Conservation (phyloP, 2,797 vertebrate species). For the Molossus alvarezi region DNA sequence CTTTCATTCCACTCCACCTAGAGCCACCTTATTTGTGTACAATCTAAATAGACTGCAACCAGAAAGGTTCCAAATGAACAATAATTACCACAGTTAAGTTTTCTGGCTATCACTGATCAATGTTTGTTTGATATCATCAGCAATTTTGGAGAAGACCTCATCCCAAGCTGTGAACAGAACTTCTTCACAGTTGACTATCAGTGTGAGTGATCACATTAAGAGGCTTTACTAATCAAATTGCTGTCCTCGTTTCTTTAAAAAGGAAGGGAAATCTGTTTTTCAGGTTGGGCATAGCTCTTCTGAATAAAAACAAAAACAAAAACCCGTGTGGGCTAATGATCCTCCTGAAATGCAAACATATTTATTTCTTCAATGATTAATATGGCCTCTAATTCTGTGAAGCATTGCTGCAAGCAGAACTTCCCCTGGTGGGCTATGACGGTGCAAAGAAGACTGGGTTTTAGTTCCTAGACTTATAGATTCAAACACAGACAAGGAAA, state of each 20-base stretch:
- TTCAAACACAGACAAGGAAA: background rate
- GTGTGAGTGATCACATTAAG: background rate
- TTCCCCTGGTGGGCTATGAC: background rate
- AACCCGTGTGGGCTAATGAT: background rate
- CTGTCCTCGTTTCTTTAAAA: background rate
- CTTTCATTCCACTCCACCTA: background rate
- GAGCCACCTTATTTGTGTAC: background rate
- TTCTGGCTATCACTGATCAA: background rate
- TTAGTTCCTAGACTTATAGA: background rate
- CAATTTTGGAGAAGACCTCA: background rate
- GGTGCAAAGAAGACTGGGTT: background rate
- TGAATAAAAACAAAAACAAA: background rate
- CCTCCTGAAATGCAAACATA: background rate
- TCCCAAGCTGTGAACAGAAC: background rate
- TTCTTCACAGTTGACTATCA: background rate
- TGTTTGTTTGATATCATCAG: background rate
- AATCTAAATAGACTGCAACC: background rate
- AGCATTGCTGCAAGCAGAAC: background rate
- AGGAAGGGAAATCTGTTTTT: background rate
- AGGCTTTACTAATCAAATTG: background rate
- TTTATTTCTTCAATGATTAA: conserved; percentile 31
- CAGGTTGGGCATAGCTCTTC: background rate
- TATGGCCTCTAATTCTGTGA: background rate
- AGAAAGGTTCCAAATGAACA: background rate
- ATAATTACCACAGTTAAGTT: background rate